phyloP scores from a whole-genome alignment of 2,888 invertebrate genomes.

The Drosophila crucigera region DNA sequence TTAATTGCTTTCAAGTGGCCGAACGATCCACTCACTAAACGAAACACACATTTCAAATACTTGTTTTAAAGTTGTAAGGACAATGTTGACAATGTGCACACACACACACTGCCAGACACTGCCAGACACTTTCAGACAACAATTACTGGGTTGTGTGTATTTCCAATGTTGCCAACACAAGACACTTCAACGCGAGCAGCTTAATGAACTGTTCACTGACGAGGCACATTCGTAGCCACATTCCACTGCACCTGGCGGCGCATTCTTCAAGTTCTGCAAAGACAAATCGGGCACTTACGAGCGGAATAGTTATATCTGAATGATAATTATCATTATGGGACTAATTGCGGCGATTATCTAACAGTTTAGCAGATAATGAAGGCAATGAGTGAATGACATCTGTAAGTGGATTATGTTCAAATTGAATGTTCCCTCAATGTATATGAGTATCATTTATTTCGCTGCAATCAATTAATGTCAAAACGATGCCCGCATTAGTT shows the following conservation, averaged over 20 bases:
- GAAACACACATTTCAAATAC: constrained; percentile 45
- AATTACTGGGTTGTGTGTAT: constrained; percentile 3
- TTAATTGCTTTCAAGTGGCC: constrained; percentile 79
- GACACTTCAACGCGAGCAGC: constrained; percentile 36
- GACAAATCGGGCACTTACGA: constrained; percentile 52
- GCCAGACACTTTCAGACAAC: background rate
- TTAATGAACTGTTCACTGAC: constrained; percentile 45
- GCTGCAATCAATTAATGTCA: constrained; percentile 46
- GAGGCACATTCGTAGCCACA: constrained; percentile 27
- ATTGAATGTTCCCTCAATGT: constrained; percentile 27
- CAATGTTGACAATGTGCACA: constrained; percentile 43
- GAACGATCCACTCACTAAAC: constrained; percentile 45
- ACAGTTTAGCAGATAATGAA: constrained; percentile 43
- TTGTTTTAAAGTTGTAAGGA: constrained; percentile 32
- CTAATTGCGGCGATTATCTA: constrained; percentile 74
- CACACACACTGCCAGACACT: background rate
- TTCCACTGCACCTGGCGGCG: constrained; percentile 45
- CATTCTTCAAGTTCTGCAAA: constrained; percentile 45
- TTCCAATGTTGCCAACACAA: constrained; percentile 16
- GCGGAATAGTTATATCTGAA: constrained; percentile 24
- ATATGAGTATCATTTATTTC: constrained; percentile 28
- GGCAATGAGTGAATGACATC: constrained; percentile 23
- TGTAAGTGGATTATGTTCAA: constrained; percentile 43
- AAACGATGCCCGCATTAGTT: constrained; percentile 47
- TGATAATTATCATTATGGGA: constrained; percentile 66